These are phyloP conservation scores for Spodoptera exigua DNA, from an alignment of 2,888 invertebrate genomes.

Conservation along the genomic window DNA sequence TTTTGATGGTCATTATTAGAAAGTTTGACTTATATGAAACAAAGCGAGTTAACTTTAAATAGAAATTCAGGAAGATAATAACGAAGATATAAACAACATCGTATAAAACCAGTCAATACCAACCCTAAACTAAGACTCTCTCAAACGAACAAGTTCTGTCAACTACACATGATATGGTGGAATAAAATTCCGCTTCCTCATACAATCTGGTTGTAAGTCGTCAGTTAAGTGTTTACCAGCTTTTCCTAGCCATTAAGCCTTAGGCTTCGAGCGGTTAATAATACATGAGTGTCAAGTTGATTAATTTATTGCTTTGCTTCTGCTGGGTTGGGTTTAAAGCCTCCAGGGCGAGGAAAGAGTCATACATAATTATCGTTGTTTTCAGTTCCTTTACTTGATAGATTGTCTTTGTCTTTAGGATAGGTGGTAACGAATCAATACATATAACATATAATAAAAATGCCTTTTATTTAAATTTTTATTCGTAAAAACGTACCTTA, in stretches of 20 bases:
- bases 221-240: slow-evolving; percentile 31
- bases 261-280: slow-evolving; percentile 18
- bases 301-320: slow-evolving; percentile 11
- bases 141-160: slow-evolving; percentile 51
- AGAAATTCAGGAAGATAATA: slow-evolving; percentile 22
- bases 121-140: slow-evolving; percentile 26
- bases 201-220: slow-evolving; percentile 55
- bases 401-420: too few relatives aligned
- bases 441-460: too few relatives aligned
- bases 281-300: slow-evolving; percentile 15
- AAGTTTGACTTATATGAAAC: too few relatives aligned
- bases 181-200: slow-evolving; percentile 70
- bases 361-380: too few relatives aligned
- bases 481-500: too few relatives aligned
- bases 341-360: too few relatives aligned
- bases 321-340: neutral
- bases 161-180: slow-evolving; percentile 40
- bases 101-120: slow-evolving; percentile 18
- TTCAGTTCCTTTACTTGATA: too few relatives aligned
- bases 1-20: too few relatives aligned
- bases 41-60: neutral
- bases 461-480: too few relatives aligned
- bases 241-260: slow-evolving; percentile 38
- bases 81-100: slow-evolving; percentile 3
- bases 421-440: too few relatives aligned